phyloP scores from a whole-genome alignment of 2,113 vertebrate genomes.

The Arvicanthis niloticus region DNA sequence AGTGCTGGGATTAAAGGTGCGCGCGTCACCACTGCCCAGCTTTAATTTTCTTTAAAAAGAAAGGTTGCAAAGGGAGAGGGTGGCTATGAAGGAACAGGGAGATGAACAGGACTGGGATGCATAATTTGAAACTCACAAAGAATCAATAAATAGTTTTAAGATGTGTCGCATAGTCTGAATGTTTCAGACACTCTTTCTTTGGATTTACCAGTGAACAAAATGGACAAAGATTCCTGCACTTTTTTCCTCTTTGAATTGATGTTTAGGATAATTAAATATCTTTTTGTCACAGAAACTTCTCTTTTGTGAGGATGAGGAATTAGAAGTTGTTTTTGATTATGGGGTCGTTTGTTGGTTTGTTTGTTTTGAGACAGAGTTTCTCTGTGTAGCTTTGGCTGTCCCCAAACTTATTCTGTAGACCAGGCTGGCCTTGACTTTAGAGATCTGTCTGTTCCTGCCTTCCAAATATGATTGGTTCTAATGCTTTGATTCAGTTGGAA shows the following conservation, averaged over 20 bases:
- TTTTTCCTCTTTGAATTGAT: neutral
- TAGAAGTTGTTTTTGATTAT: neutral
- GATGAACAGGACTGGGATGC: neutral
- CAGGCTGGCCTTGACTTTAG: too few relatives aligned
- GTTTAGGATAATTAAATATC: neutral
- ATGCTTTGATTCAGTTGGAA: too few relatives aligned
- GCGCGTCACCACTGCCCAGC: too few relatives aligned
- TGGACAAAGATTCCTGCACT: neutral
- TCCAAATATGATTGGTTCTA: too few relatives aligned
- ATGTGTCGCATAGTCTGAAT: neutral
- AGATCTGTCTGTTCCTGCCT: too few relatives aligned
- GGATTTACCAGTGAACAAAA: neutral
- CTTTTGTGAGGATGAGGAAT: neutral
- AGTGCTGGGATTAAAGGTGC: too few relatives aligned
- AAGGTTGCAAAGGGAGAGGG: too few relatives aligned
- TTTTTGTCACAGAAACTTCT: neutral
- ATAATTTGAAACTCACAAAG: neutral
- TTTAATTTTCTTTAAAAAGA: too few relatives aligned
- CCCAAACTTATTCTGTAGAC: neutral
- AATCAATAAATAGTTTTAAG: neutral
- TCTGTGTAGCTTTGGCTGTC: neutral
- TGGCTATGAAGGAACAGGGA: neutral
- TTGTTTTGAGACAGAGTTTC: neutral
- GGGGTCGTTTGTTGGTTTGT: neutral
- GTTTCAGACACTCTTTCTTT: neutral